phyloP scores from a whole-genome alignment of 2,888 invertebrate genomes.

The Tubulanus polymorphus region DNA sequence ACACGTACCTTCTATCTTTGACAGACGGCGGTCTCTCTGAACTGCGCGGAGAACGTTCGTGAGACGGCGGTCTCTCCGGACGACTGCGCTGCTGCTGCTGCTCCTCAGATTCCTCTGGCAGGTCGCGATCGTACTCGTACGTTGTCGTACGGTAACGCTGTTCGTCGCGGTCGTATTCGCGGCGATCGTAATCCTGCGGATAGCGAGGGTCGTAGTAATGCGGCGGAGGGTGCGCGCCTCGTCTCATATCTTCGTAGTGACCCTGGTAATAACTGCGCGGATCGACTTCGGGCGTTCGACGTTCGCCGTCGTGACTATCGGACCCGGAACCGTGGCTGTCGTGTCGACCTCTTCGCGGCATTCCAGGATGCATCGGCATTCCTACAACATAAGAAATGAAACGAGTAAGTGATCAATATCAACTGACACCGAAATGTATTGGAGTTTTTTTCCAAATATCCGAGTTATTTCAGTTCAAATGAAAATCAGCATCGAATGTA shows the following conservation, averaged over 20 bases:
- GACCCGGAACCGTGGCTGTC: constrained; percentile 45
- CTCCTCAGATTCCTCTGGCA: too few species aligned
- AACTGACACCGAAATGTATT: background rate
- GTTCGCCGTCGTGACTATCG: constrained; percentile 36
- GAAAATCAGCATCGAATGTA: background rate
- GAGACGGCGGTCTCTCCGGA: too few species aligned
- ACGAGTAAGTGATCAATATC: background rate
- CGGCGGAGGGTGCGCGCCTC: constrained; percentile 10
- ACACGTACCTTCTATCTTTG: too few species aligned
- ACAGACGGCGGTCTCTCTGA: too few species aligned
- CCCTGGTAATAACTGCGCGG: constrained; percentile 20
- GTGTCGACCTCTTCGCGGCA: constrained; percentile 29
- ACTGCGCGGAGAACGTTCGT: too few species aligned
- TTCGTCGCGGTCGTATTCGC: background rate
- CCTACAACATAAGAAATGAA: constrained; percentile 22
- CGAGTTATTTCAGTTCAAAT: background rate
- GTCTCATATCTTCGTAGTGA: constrained; percentile 16
- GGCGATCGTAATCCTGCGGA: background rate
- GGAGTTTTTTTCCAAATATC: background rate
- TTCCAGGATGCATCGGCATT: constrained; percentile 42
- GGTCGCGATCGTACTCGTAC: too few species aligned
- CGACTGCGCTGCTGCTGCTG: too few species aligned
- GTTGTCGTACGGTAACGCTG: too few species aligned
- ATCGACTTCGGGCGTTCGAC: constrained; percentile 32
- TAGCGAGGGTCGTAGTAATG: constrained; percentile 9